Evolutionary conservation across 2,113 vertebrate genomes (phyloP).

Genomic region (Herpailurus yagouaroundi): DNA sequence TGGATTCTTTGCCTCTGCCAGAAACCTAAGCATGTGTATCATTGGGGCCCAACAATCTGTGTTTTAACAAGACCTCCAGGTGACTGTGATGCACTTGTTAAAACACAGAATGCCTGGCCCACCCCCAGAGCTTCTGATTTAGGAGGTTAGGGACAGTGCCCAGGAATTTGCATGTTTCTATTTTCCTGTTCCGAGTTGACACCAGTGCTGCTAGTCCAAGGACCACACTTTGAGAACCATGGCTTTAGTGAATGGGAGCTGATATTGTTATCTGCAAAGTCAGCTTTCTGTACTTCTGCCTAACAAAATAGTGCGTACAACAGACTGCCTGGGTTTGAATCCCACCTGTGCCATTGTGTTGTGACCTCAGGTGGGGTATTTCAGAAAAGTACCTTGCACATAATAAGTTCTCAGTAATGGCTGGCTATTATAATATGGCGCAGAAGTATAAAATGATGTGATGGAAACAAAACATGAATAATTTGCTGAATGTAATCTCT

Average conservation of each 20-base stretch:
- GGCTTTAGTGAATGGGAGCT: not conserved
- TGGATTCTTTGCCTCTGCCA: not conserved
- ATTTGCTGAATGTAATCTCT: not conserved
- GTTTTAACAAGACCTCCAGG: not conserved
- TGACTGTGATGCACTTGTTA: not conserved
- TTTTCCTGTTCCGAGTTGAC: not conserved
- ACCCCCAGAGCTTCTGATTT: not conserved
- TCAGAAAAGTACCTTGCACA: not conserved
- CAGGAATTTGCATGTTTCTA: not conserved
- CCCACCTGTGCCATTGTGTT: not conserved
- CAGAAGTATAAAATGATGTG: not conserved
- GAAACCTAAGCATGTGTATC: not conserved
- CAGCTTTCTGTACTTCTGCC: not conserved
- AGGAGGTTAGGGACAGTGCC: not conserved
- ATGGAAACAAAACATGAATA: not conserved
- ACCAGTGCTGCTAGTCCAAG: not conserved
- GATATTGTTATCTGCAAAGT: not conserved
- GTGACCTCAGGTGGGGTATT: not conserved
- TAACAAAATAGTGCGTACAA: not conserved
- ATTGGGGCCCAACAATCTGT: not conserved
- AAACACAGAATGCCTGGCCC: not conserved
- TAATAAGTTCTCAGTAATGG: constrained; percentile 1
- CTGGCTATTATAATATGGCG: not conserved
- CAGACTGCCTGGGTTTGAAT: not conserved
- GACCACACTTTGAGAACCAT: not conserved